Evolutionary conservation across 2,113 vertebrate genomes (phyloP).

Genomic region (Passer montanus): DNA sequence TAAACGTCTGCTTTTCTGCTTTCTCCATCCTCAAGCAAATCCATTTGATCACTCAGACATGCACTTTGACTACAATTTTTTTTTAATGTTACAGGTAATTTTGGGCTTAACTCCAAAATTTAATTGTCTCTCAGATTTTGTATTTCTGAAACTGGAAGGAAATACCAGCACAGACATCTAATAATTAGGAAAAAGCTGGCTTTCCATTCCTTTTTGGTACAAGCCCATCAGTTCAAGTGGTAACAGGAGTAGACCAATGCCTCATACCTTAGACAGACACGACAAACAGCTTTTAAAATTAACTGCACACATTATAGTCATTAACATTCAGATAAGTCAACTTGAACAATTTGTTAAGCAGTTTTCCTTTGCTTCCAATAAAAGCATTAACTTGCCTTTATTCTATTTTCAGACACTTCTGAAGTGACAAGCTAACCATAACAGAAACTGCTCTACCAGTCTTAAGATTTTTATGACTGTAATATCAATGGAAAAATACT

Average conservation of each 20-base stretch:
- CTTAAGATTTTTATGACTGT: neutral
- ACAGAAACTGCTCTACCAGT: neutral
- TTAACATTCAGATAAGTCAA: conserved; percentile 29
- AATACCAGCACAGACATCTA: neutral
- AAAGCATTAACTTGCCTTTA: neutral
- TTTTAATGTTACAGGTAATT: neutral
- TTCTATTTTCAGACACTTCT: neutral
- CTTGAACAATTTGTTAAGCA: neutral
- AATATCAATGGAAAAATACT: neutral
- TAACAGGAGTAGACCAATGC: neutral
- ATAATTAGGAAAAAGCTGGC: neutral
- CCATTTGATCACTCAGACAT: neutral
- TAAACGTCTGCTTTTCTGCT: neutral
- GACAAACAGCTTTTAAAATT: conserved; percentile 1
- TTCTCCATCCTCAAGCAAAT: neutral
- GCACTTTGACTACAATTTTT: neutral
- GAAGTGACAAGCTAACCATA: neutral
- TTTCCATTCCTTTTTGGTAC: neutral
- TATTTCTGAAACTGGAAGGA: neutral
- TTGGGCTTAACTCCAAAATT: neutral
- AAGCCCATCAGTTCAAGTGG: neutral
- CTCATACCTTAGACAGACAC: neutral
- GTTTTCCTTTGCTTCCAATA: neutral
- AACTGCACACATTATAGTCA: neutral
- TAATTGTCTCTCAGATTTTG: neutral